Conservation (phyloP, 1,140 invertebrate species). For the Lepeophtheirus salmonis region DNA sequence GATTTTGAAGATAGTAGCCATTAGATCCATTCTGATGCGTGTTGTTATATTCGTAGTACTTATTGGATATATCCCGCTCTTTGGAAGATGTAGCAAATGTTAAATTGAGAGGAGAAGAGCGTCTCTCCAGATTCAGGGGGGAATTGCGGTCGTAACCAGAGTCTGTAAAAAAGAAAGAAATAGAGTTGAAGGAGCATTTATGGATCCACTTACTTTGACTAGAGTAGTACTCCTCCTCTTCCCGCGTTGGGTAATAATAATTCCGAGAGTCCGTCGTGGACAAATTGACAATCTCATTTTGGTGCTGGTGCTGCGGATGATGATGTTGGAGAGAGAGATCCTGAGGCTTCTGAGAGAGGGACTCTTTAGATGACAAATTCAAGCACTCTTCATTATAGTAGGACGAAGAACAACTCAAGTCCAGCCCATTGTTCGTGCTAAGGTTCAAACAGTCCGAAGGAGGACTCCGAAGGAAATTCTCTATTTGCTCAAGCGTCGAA, state of each 20-base stretch:
- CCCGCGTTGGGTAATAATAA: neutral
- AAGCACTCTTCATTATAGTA: neutral
- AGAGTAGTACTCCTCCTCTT: neutral
- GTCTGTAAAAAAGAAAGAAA: no score
- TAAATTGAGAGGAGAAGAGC: neutral
- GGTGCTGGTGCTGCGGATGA: neutral
- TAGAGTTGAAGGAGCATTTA: no score
- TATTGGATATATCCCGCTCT: neutral
- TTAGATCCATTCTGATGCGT: neutral
- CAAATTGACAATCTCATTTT: neutral
- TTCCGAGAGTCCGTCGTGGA: neutral
- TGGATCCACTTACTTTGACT: no score
- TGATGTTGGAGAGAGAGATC: neutral
- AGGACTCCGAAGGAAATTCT: neutral
- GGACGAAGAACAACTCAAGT: conserved; percentile 8
- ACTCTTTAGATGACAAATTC: neutral
- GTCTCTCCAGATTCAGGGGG: neutral
- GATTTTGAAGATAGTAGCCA: neutral
- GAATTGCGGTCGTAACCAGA: neutral
- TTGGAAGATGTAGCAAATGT: neutral
- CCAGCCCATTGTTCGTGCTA: conserved; percentile 5
- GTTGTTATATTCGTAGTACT: neutral
- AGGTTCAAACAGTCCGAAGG: conserved; percentile 8
- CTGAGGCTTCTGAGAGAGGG: neutral
- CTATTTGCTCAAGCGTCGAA: neutral